A percentile compares a stretch with the other conserved stretches of the same genome.
These are phyloP conservation scores for Hoplostethus atlanticus DNA, from an alignment of 2,797 vertebrate species.

Conservation along the genomic window DNA sequence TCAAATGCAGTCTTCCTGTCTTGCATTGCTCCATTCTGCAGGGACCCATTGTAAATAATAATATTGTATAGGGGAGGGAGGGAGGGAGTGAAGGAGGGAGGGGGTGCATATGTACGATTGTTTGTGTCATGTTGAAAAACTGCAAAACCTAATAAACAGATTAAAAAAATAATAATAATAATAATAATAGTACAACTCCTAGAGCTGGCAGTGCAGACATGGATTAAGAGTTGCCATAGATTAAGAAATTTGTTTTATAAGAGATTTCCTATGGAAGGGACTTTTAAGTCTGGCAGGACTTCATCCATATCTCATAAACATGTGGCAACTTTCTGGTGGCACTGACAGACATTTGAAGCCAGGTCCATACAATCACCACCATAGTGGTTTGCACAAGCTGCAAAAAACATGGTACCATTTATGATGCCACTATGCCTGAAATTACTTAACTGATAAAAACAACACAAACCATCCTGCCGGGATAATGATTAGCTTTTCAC, in stretches of 20 bases:
- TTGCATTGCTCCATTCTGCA: not conserved
- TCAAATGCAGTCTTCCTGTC: not conserved
- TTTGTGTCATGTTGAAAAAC: too few species aligned
- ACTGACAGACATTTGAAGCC: conserved; percentile 4
- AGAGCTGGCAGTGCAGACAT: not conserved
- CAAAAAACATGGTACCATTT: not conserved
- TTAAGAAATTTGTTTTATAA: not conserved
- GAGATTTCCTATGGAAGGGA: not conserved
- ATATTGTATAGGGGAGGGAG: too few species aligned
- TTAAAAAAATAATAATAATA: too few species aligned
- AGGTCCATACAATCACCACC: not conserved
- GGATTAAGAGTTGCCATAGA: not conserved
- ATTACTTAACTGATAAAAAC: conserved; percentile 9
- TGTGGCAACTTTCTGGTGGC: not conserved
- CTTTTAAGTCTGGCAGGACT: not conserved
- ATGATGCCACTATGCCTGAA: not conserved
- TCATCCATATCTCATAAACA: not conserved
- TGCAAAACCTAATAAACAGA: too few species aligned
- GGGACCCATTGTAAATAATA: not conserved
- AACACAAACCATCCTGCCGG: conserved; percentile 7
- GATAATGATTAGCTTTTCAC: conserved; percentile 4
- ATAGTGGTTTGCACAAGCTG: not conserved
- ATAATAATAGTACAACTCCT: not conserved
- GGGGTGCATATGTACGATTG: too few species aligned
- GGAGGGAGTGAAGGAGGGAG: too few species aligned